Evolutionary conservation across 1,140 invertebrate species (phyloP).

Genomic region (Caenorhabditis brenneri): DNA sequence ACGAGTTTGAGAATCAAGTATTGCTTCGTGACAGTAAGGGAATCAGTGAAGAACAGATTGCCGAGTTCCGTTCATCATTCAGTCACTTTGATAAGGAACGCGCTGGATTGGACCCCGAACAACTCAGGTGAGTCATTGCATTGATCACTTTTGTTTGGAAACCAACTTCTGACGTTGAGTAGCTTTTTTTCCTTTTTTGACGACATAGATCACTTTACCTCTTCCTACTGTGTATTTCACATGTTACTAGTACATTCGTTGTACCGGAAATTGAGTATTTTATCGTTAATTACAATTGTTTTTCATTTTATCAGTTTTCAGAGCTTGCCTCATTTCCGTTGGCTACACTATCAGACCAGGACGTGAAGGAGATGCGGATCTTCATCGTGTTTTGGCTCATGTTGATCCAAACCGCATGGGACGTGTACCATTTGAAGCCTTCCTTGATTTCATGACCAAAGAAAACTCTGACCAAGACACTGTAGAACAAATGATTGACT

Average conservation of each 20-base stretch:
- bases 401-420: slow-evolving; percentile 96
- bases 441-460: slow-evolving; percentile 99
- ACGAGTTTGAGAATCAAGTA: slow-evolving; percentile 91
- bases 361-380: slow-evolving; percentile 90
- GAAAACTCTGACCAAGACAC: slow-evolving; percentile 90
- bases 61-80: slow-evolving; percentile 96
- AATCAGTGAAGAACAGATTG: slow-evolving; percentile 94
- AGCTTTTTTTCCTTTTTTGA: too few relatives aligned
- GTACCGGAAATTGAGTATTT: neutral
- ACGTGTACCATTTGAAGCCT: slow-evolving; percentile 96
- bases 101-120: slow-evolving; percentile 90
- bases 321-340: slow-evolving; percentile 90
- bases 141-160: too few relatives aligned
- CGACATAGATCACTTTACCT: neutral
- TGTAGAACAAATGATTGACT: slow-evolving; percentile 90
- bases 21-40: slow-evolving; percentile 94
- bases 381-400: slow-evolving; percentile 93
- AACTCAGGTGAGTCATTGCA: slow-evolving; percentile 80
- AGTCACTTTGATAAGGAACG: slow-evolving; percentile 99
- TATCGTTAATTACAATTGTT: neutral
- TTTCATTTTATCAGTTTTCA: neutral
- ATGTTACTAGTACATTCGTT: neutral
- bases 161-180: too few relatives aligned
- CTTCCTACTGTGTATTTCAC: neutral
- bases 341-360: slow-evolving; percentile 98